phyloP scores from a whole-genome alignment of 2,888 invertebrate genomes.

The Unio delphinus region DNA sequence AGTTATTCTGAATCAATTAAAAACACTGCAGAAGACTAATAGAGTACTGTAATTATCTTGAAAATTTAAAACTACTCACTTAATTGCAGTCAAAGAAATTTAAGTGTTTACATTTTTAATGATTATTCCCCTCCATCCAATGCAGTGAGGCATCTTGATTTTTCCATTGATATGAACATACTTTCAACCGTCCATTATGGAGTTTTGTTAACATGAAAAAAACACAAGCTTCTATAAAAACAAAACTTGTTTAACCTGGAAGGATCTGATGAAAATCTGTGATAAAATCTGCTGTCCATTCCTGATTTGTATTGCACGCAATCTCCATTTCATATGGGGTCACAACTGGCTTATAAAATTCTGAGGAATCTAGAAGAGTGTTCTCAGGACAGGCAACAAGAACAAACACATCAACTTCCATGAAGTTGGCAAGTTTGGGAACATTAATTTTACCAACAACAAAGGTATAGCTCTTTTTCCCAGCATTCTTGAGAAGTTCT shows the following conservation, averaged over 20 bases:
- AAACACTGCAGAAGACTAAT: no score
- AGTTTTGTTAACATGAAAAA: not conserved
- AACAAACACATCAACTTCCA: constrained; percentile 91
- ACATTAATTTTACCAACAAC: constrained; percentile 96
- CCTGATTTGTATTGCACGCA: constrained; percentile 75
- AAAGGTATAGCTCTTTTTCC: constrained; percentile 91
- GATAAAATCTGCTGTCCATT: constrained; percentile 76
- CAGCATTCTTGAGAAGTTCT: constrained; percentile 80
- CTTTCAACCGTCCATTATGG: not conserved
- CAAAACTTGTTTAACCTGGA: constrained; percentile 72
- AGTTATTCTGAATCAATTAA: no score
- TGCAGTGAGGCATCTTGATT: no score
- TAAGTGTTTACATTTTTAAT: constrained; percentile 1
- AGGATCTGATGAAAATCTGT: constrained; percentile 85
- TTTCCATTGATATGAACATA: not conserved
- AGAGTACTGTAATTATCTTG: no score
- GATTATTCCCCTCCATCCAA: no score
- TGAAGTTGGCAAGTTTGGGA: constrained; percentile 95
- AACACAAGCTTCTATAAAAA: constrained; percentile 2
- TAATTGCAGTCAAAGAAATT: not conserved
- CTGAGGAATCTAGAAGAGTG: constrained; percentile 83
- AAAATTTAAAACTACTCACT: no score
- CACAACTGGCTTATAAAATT: constrained; percentile 91
- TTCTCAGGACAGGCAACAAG: constrained; percentile 93
- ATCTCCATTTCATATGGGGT: constrained; percentile 93